These are phyloP conservation scores for Chrysemys picta DNA, from an alignment of 2,113 vertebrate genomes.

Conservation along the genomic window DNA sequence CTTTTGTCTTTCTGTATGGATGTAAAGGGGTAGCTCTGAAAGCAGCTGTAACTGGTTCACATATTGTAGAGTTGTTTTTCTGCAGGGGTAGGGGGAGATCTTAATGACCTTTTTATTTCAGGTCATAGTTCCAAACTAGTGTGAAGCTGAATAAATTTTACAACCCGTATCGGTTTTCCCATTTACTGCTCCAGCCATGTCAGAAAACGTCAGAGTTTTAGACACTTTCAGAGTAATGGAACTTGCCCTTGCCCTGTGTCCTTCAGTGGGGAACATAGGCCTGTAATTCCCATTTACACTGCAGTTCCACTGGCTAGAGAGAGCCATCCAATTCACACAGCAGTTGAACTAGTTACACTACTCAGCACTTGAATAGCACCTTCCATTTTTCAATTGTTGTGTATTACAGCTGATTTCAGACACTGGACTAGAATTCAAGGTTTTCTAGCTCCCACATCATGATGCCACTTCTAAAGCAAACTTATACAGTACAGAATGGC, in stretches of 20 bases:
- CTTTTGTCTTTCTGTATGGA: not conserved
- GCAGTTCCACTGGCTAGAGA: not conserved
- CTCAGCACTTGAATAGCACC: not conserved
- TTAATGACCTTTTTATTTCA: not conserved
- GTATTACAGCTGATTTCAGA: not conserved
- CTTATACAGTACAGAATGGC: not conserved
- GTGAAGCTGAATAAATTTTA: not conserved
- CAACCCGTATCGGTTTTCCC: not conserved
- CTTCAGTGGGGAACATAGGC: not conserved
- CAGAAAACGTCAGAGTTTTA: not conserved
- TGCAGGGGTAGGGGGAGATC: not conserved
- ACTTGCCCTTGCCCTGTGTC: not conserved
- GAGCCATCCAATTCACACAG: not conserved
- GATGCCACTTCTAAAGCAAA: not conserved
- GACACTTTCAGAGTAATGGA: not conserved
- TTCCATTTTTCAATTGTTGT: not conserved
- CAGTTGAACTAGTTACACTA: not conserved
- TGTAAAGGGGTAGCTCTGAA: not conserved
- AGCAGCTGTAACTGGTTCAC: not conserved
- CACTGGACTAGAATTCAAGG: not conserved
- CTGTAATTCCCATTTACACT: not conserved
- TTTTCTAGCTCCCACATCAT: not conserved
- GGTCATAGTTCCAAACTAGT: not conserved
- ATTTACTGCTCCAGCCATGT: not conserved
- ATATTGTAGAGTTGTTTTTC: not conserved